These are phyloP conservation scores for Falco rusticolus DNA, from an alignment of 2,797 vertebrate species.

Conservation along the genomic window DNA sequence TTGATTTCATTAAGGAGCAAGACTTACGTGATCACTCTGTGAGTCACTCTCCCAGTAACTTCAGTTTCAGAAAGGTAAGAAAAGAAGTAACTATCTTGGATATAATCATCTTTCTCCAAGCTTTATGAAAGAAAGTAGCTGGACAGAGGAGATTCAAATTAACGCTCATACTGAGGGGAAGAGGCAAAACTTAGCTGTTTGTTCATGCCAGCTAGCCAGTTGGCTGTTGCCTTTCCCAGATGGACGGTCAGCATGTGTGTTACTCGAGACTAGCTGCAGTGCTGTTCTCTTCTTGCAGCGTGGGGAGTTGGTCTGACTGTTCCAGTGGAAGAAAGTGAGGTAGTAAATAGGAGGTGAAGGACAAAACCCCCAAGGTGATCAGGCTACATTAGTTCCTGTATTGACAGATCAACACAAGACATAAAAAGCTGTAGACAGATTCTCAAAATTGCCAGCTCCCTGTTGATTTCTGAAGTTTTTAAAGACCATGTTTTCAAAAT, in stretches of 20 bases:
- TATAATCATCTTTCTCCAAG: not conserved
- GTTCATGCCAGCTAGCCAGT: not conserved
- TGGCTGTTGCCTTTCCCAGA: not conserved
- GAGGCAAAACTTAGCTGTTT: not conserved
- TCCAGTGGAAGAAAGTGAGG: not conserved
- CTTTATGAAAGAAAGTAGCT: not conserved
- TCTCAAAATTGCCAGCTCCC: not conserved
- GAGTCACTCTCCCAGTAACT: not conserved
- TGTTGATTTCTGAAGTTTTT: not conserved
- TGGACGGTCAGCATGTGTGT: not conserved
- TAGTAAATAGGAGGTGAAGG: not conserved
- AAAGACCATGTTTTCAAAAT: not conserved
- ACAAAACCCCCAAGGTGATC: not conserved
- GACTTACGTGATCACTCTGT: not conserved
- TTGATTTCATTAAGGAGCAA: not conserved
- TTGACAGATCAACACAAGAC: not conserved
- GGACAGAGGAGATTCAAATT: not conserved
- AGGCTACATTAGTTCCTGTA: not conserved
- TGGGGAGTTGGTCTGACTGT: not conserved
- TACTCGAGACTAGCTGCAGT: not conserved
- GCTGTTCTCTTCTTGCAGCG: not conserved
- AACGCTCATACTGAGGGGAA: not conserved
- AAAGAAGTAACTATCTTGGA: not conserved
- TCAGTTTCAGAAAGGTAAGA: not conserved
- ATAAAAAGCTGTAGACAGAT: not conserved